Conservation (phyloP, 2,888 invertebrate genomes). For the Hipparchia semele region DNA sequence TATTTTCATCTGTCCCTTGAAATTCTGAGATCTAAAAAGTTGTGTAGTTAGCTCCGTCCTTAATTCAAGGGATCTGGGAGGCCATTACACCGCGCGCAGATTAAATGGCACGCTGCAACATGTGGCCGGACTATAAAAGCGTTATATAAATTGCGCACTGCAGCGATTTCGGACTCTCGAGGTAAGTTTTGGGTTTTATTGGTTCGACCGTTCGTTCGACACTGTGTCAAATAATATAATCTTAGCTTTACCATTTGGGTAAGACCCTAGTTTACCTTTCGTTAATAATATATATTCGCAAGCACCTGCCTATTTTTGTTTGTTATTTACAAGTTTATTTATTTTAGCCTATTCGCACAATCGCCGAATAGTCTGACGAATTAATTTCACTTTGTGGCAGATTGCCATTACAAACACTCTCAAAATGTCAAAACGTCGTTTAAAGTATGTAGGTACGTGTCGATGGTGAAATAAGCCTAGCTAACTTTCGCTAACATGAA, state of each 20-base stretch:
- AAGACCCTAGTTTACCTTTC: too few relatives aligned
- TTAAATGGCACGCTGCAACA: constrained; percentile 42
- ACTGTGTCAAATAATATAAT: neutral
- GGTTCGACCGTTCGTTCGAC: neutral
- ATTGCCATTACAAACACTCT: too few relatives aligned
- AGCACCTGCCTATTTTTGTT: too few relatives aligned
- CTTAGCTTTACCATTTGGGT: neutral
- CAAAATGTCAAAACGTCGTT: too few relatives aligned
- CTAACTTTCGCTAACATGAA: too few relatives aligned
- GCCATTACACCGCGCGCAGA: constrained; percentile 37
- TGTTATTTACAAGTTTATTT: too few relatives aligned
- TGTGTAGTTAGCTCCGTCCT: constrained; percentile 14
- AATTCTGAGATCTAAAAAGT: constrained; percentile 6
- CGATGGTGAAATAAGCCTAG: too few relatives aligned
- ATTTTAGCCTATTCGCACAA: too few relatives aligned
- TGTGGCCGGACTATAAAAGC: constrained; percentile 43
- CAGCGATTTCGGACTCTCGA: constrained; percentile 37
- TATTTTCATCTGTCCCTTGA: neutral
- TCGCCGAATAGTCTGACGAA: too few relatives aligned
- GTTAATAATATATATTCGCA: too few relatives aligned
- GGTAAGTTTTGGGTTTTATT: constrained; percentile 28
- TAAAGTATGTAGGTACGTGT: too few relatives aligned
- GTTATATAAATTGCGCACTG: constrained; percentile 47
- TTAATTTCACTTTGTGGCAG: too few relatives aligned
- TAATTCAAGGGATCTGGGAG: constrained; percentile 33